Evolutionary conservation across 1,140 invertebrate genomes (phyloP), one percentile per base, ranked within the genome.

Genomic region (Heliconius hermathena): DNA sequence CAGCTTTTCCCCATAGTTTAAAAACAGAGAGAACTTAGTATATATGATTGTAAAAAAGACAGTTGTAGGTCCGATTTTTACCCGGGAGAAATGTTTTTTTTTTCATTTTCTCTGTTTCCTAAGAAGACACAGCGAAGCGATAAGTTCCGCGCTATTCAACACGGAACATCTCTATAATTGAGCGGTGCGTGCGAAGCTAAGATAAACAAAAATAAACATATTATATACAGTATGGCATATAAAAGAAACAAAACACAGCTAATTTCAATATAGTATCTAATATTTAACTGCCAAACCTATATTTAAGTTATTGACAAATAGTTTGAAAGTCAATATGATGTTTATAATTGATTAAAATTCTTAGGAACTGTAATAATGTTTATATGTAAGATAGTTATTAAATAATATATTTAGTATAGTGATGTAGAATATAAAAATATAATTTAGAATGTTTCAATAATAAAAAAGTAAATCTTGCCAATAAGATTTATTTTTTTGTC

Each of bases 321-420:
- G 60, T 66, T 66, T n/a, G 13, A 26, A 46, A 66, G 60, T 66
- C 26, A 66, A 66, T n/a, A 66, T 66, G 60, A 11, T 22, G n/a
- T 13, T 36, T 29, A 26, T 29, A 66, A 26, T n/a, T 66, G 11
- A 66, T 66, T 66, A 13, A 66, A 29, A 66, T 57, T 22, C n/a
- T 22, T 66, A 66, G 60, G 26, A 16, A 26, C 41, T 66, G 8
- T 66, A 26, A 66, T 66, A 66, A 29, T 57, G 26, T 66, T 66
- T 66, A 29, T 66, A 66, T 66, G 22, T 66, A 66, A 66, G 60
- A 66, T 66, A 66, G 60, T 66, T 26, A 29, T 66, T 66, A 60
- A 22, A 60, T 60, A 13, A 66, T 66, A 16, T 66, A 11, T 29
- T 26, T 66, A 66, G 22, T 16, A 16, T 29, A 66, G 11, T 13